A percentile compares a stretch with the other conserved stretches of the same genome.
These are phyloP conservation scores for Pseudochaenichthys georgianus DNA, from an alignment of 2,797 vertebrate genomes.

Conservation along the genomic window DNA sequence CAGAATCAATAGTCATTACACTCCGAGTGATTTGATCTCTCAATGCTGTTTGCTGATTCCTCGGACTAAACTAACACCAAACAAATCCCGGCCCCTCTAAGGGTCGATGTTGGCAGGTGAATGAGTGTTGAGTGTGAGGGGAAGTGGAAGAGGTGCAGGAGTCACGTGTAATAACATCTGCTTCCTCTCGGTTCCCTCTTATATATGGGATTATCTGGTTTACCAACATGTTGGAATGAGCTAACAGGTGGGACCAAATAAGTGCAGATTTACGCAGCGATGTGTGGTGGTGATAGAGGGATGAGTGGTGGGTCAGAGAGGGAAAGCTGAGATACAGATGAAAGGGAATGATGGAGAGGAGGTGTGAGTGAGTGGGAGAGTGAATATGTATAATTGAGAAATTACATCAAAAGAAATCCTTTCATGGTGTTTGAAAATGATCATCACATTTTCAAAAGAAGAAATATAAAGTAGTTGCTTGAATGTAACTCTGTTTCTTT, in stretches of 20 bases:
- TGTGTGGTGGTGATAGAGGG: conserved; percentile 34
- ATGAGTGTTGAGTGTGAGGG: conserved; percentile 50
- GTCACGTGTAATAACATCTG: conserved; percentile 52
- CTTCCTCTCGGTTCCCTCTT: conserved; percentile 35
- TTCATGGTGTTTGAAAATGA: conserved; percentile 42
- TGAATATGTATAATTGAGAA: conserved; percentile 58
- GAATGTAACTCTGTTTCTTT: not conserved
- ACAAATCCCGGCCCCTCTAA: conserved; percentile 56
- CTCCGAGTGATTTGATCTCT: conserved; percentile 77
- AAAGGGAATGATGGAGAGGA: conserved; percentile 59
- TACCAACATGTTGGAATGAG: conserved; percentile 19
- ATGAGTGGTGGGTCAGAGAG: conserved; percentile 47
- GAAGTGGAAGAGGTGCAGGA: conserved; percentile 39
- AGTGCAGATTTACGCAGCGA: conserved; percentile 36
- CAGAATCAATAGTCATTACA: conserved; percentile 82
- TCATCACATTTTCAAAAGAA: conserved; percentile 34
- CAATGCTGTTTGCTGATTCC: conserved; percentile 72
- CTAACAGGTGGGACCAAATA: conserved; percentile 6
- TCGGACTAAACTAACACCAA: conserved; percentile 72
- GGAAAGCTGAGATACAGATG: conserved; percentile 45
- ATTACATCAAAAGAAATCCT: conserved; percentile 50
- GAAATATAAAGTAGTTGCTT: conserved; percentile 19
- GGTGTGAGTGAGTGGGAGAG: conserved; percentile 62
- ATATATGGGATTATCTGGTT: conserved; percentile 37
- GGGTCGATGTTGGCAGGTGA: conserved; percentile 56